Evolutionary conservation across 2,113 vertebrate genomes (phyloP).

Genomic region (Xenopus borealis): DNA sequence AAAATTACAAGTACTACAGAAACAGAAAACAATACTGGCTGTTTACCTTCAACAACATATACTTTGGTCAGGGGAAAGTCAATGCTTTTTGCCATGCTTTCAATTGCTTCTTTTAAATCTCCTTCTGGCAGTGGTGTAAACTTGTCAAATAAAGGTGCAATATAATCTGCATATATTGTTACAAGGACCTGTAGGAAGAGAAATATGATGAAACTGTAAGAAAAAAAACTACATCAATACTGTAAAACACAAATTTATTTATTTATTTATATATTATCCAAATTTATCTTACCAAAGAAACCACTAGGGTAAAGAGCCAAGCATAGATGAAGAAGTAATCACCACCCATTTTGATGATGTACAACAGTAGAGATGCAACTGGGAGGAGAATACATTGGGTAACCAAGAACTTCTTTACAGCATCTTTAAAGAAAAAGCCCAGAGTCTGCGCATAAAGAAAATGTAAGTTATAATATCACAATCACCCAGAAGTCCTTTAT

Average conservation of each 20-base stretch:
- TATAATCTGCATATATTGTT: slow-evolving; percentile 98
- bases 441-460: slow-evolving; percentile 72
- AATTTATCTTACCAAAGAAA: slow-evolving; percentile 86
- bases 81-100: slow-evolving; percentile 88
- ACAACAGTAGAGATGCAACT: slow-evolving; percentile 90
- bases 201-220: slow-evolving; percentile 14
- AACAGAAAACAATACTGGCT: too few species aligned
- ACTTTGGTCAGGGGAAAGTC: slow-evolving; percentile 93
- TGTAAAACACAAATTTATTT: background rate
- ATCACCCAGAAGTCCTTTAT: too few species aligned
- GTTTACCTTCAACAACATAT: slow-evolving; percentile 96
- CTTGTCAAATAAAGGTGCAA: slow-evolving; percentile 96
- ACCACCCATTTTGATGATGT: slow-evolving; percentile 98
- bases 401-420: slow-evolving; percentile 93
- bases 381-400: slow-evolving; percentile 96
- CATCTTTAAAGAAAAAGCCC: slow-evolving; percentile 94
- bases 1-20: too few species aligned
- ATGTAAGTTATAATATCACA: background rate
- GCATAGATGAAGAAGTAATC: slow-evolving; percentile 99
- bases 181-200: slow-evolving; percentile 80
- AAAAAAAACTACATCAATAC: background rate
- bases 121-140: slow-evolving; percentile 93
- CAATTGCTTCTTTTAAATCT: slow-evolving; percentile 88
- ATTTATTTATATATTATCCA: background rate
- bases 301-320: slow-evolving; percentile 91